Evolutionary conservation across 2,113 vertebrate species (phyloP).

Genomic region (Pagrus major): DNA sequence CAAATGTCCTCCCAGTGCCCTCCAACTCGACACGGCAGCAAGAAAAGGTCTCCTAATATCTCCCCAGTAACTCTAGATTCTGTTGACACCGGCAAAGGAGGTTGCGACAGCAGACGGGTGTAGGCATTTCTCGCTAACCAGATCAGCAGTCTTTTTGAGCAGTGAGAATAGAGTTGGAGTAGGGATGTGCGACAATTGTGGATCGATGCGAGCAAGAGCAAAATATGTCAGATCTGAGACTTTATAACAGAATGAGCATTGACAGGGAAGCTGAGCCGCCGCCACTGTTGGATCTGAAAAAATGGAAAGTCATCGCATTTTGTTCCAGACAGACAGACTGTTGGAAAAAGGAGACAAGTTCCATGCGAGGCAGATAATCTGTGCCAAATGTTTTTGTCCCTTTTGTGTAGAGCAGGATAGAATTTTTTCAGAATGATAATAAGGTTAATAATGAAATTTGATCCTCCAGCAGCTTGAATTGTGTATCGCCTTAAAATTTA

Average conservation of each 20-base stretch:
- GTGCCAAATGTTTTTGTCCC: not conserved
- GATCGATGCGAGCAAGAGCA: constrained; percentile 52
- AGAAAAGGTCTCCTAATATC: constrained; percentile 73
- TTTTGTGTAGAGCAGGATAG: not conserved
- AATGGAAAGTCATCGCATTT: constrained; percentile 39
- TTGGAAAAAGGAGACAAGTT: constrained; percentile 18
- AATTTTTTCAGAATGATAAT: constrained; percentile 30
- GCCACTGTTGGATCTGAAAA: constrained; percentile 31
- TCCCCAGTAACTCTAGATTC: constrained; percentile 77
- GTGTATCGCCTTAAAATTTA: not conserved
- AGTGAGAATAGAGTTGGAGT: constrained; percentile 53
- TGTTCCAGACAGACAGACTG: constrained; percentile 9
- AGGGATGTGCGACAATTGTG: constrained; percentile 7
- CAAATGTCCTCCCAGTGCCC: constrained; percentile 75
- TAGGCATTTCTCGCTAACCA: constrained; percentile 27
- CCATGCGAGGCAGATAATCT: not conserved
- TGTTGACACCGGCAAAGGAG: constrained; percentile 78
- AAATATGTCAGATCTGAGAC: constrained; percentile 57
- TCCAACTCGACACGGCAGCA: constrained; percentile 73
- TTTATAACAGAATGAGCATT: constrained; percentile 58
- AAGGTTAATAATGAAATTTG: constrained; percentile 14
- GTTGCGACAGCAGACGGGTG: constrained; percentile 25
- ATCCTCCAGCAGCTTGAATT: not conserved
- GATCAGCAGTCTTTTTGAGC: constrained; percentile 63
- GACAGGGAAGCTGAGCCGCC: constrained; percentile 35